Base-by-base conservation (phyloP, 2,113 vertebrate species). In the Malurus melanocephalus region DNA sequence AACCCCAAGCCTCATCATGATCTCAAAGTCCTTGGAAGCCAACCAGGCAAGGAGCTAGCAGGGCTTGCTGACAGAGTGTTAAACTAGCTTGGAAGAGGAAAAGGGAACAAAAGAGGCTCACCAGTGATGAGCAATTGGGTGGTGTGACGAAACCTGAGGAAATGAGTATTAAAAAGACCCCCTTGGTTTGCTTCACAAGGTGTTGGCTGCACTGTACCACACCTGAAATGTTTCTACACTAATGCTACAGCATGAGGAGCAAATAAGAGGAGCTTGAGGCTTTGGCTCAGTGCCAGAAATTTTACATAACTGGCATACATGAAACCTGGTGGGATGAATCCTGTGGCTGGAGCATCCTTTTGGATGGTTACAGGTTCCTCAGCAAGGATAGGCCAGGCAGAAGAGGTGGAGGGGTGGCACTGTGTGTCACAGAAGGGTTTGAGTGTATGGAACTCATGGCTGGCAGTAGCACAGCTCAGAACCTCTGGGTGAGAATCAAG, bases 191-290 rank as follows among this genome's bases (percentile, higher is more conserved):
- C 8, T 33, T 49, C 16, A 42, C 3, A 49, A 49, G 13, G 13
- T 57, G 12, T 17, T 57, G 30, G 35, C 13, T 30, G 49, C 43
- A 26, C 13, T 6, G 13, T 30, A 16, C 20, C 43, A 49, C 16
- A 21, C 24, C 24, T 57, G 23, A 30, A 74, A 49, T 43, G 7
- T 57, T 66, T 30, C 16, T 57, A 20, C 20, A 26, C 30, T 66
- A 66, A 42, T 30, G 43, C 16, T 43, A 42, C 16, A 57, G 30
- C 24, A 35, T 30, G 43, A 49, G 16, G 16, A 74, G 11, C 10
- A 49, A 49, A 33, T 3, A 19, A 23, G 9, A 55, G 42, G 30
- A 49, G 7, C 16, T 42, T 1, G 0, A 0, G 20, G 8, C 24
- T 49, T 65, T 56, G 24, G 20, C 51, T 19, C n/a, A 19, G 18